Evolutionary conservation across 53 echinoderm and acorn worm genomes (phyloP), one percentile per base, ranked within the genome.

Genomic region (Patiria pectinifera): DNA sequence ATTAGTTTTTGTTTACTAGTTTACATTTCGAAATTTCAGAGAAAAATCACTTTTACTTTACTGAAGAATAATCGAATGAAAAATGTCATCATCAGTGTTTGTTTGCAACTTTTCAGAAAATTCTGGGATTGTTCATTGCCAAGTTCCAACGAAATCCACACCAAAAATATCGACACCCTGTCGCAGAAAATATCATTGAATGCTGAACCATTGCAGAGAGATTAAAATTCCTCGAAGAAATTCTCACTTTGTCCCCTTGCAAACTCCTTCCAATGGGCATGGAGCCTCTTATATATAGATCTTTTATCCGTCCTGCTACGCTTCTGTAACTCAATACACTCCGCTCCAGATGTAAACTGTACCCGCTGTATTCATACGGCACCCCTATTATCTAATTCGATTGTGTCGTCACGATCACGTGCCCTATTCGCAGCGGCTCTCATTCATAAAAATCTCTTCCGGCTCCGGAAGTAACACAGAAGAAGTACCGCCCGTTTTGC

Each of bases 371-470:
- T 90, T 80, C 80, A 90, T 23, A 46, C 8, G 9, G 48, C 25
- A 61, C 62, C 53, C 43, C 86, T 71, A 80, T 90, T 90, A 90
- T 90, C 90, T 69, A 90, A 81, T 81, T 69, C 90, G 81, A 90
- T 90, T 90, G 90, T 90, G 90, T 90, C 90, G 90, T 90, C 90
- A 90, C 90, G 90, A 90, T 46, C 87, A 90, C 90, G 90, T 90
- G 80, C 25, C 66, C 90, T 19, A 90, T 90, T 81, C 90, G 81
- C 81, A 22, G 81, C 70, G 69, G 35, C 84, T 35, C 66, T 80
- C 90, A 90, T 90, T 90, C 90, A 90, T 90, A 90, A 90, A 90
- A 90, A 90, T 90, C 90, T 90, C 90, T 90, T 90, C 90, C 90
- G 90, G 90, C 81, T 80, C 90, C 90, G 90, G 90, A 90, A 90